A percentile compares a stretch with the other conserved stretches of the same genome.
These are phyloP conservation scores for Sabellastarte sp. DNA, from an alignment of 2,888 invertebrate genomes.

Conservation along the genomic window DNA sequence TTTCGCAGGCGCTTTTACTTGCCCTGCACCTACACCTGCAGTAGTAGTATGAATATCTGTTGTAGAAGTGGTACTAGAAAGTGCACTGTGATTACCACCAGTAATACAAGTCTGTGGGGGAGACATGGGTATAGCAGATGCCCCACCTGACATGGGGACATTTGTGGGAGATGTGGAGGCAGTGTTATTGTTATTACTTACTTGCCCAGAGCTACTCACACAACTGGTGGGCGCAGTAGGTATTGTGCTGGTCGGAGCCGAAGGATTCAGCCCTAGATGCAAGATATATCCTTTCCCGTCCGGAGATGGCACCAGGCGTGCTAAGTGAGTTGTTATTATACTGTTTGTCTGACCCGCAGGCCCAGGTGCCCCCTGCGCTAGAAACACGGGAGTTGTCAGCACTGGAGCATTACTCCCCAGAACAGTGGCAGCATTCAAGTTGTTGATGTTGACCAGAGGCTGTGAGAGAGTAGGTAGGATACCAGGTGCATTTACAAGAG, in stretches of 20 bases:
- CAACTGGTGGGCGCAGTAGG: conserved; percentile 3
- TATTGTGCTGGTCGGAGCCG: conserved; percentile 2
- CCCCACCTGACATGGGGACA: neutral
- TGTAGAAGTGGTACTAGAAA: neutral
- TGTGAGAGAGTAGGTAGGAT: neutral
- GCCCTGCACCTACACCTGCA: no score
- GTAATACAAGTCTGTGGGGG: no score
- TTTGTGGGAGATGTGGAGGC: neutral
- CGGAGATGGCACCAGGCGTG: conserved; percentile 8
- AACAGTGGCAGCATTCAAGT: neutral
- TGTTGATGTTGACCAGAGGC: neutral
- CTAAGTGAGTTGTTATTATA: conserved; percentile 1
- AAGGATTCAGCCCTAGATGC: conserved; percentile 7
- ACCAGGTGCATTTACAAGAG: neutral
- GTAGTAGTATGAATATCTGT: no score
- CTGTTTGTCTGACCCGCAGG: neutral
- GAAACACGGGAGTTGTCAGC: neutral
- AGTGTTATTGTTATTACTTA: no score
- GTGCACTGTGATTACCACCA: no score
- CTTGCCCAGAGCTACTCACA: no score
- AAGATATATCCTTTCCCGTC: conserved; percentile 16
- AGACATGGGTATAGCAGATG: neutral
- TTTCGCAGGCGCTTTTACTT: no score
- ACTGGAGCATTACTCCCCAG: neutral
- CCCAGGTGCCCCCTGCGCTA: neutral